Evolutionary conservation across 1,140 invertebrate genomes (phyloP).

Genomic region (Penaeus chinensis): DNA sequence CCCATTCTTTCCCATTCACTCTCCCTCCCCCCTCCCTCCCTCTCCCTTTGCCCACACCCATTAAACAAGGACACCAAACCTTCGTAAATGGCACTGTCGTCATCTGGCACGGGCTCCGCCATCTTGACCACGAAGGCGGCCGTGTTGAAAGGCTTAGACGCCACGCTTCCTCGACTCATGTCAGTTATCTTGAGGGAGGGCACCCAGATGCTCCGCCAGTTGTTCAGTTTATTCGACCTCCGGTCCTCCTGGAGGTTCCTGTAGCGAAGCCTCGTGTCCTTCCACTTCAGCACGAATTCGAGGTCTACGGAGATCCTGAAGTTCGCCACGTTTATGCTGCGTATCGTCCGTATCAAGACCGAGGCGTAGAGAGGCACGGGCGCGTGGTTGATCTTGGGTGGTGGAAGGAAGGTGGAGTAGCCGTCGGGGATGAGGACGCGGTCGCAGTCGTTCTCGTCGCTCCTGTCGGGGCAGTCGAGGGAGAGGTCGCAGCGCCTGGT

Average conservation of each 20-base stretch:
- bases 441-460: slow-evolving; percentile 45
- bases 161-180: slow-evolving; percentile 7
- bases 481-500: slow-evolving; percentile 35
- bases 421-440: slow-evolving; percentile 2
- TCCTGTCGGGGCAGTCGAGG: slow-evolving; percentile 35
- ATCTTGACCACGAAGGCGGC: slow-evolving; percentile 14
- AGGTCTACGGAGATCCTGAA: slow-evolving; percentile 15
- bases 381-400: neutral
- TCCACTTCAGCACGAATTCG: too few relatives aligned
- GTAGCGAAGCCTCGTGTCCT: too few relatives aligned
- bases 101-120: slow-evolving; percentile 17
- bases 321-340: slow-evolving; percentile 16
- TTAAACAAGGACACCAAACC: neutral
- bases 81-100: slow-evolving; percentile 38
- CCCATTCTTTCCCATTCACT: too few relatives aligned
- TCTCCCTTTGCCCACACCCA: too few relatives aligned
- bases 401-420: slow-evolving; percentile 33
- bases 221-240: too few relatives aligned
- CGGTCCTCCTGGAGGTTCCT: too few relatives aligned
- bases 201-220: neutral
- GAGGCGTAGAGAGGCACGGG: slow-evolving; percentile 15
- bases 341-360: slow-evolving; percentile 31
- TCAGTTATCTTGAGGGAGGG: slow-evolving; percentile 22
- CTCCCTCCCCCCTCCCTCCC: too few relatives aligned
- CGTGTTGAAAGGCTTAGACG: neutral